Conservation (phyloP, 2,113 vertebrate genomes). For the Festucalex cinctus region DNA sequence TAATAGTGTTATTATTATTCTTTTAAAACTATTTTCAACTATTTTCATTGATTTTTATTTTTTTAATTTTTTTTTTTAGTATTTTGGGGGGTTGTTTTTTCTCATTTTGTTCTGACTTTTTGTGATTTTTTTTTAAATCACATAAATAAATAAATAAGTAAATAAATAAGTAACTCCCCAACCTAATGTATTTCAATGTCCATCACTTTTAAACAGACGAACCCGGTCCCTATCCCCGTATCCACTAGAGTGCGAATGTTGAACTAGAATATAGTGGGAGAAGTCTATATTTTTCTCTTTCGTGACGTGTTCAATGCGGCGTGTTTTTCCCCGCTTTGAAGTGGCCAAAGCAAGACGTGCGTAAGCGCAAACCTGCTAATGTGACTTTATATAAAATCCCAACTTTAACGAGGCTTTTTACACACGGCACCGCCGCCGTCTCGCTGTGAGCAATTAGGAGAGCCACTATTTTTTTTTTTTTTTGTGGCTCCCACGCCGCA, state of each 20-base stretch:
- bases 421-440: neutral
- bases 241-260: neutral
- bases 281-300: neutral
- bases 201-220: too few species aligned
- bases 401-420: slow-evolving; percentile 4
- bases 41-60: too few species aligned
- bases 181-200: too few species aligned
- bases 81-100: too few species aligned
- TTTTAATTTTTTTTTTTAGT: too few species aligned
- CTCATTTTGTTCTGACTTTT: too few species aligned
- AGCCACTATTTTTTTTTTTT: neutral
- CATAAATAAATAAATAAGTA: too few species aligned
- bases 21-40: too few species aligned
- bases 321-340: neutral
- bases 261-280: neutral
- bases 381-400: neutral
- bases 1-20: too few species aligned
- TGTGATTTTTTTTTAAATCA: too few species aligned
- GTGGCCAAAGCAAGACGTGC: neutral
- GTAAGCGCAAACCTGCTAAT: neutral
- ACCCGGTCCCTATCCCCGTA: too few species aligned
- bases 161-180: too few species aligned
- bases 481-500: neutral
- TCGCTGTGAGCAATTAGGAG: slow-evolving; percentile 13
- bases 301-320: neutral